A percentile compares a stretch with the other conserved stretches of the same genome.
phyloP scores from a whole-genome alignment of 2,888 invertebrate species.

The Meteorus colon region DNA sequence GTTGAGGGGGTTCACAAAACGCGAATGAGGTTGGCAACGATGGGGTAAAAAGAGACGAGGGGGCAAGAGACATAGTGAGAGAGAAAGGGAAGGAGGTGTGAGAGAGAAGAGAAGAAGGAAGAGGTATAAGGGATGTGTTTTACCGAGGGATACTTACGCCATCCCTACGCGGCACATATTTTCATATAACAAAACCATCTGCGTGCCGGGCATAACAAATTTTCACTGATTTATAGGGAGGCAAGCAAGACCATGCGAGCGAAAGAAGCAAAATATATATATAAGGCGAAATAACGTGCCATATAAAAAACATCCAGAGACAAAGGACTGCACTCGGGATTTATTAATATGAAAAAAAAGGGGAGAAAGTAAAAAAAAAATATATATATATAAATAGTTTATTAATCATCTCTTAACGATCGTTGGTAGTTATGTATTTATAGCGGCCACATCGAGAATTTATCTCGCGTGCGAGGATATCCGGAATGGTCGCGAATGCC shows the following conservation, averaged over 20 bases:
- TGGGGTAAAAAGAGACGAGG: background rate
- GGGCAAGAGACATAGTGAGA: too few species aligned
- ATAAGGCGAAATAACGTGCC: conserved; percentile 27
- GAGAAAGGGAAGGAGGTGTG: background rate
- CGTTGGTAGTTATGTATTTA: conserved; percentile 4
- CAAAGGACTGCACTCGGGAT: conserved; percentile 35
- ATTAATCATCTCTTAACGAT: conserved; percentile 23
- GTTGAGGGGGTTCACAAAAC: conserved; percentile 50
- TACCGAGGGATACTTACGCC: conserved; percentile 72
- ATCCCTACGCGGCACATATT: conserved; percentile 73
- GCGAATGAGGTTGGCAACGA: conserved; percentile 2
- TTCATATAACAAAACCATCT: conserved; percentile 74
- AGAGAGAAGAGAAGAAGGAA: conserved; percentile 52
- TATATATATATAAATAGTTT: conserved; percentile 32
- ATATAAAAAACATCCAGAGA: conserved; percentile 41
- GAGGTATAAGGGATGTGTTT: conserved; percentile 72
- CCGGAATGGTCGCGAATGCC: conserved; percentile 26
- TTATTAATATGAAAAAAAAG: conserved; percentile 32
- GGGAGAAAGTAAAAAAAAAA: conserved; percentile 33
- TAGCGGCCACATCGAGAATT: conserved; percentile 31
- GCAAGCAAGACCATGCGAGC: conserved; percentile 53
- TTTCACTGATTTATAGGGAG: conserved; percentile 73
- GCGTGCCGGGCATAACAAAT: conserved; percentile 74
- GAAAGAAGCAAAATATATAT: conserved; percentile 47
- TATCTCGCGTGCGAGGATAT: conserved; percentile 41